Evolutionary conservation across 2,888 invertebrate species (phyloP).

Genomic region (Platynereis dumerilii): DNA sequence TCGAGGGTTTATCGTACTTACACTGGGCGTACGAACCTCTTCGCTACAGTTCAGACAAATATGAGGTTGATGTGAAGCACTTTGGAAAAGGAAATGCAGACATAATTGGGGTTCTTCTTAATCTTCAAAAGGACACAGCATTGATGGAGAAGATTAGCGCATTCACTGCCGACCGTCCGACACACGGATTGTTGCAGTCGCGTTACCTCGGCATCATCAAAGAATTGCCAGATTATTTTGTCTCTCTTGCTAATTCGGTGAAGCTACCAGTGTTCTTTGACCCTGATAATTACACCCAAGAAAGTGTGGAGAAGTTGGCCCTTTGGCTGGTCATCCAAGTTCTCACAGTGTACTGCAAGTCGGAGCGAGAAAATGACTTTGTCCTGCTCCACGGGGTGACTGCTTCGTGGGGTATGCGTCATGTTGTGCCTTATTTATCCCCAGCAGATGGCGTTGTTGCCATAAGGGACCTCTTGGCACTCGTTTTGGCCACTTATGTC

Average conservation of each 20-base stretch:
- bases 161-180: neutral
- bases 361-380: too few relatives aligned
- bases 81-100: neutral
- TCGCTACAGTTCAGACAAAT: neutral
- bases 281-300: neutral
- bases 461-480: too few relatives aligned
- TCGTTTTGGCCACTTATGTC: too few relatives aligned
- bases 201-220: too few relatives aligned
- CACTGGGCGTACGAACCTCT: slow-evolving; percentile 4
- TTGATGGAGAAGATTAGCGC: neutral
- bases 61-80: neutral
- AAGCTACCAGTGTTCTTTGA: too few relatives aligned
- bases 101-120: neutral
- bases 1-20: slow-evolving; percentile 14
- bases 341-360: neutral
- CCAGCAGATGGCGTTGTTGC: too few relatives aligned
- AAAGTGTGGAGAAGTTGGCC: neutral
- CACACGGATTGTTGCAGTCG: neutral
- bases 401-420: too few relatives aligned
- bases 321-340: neutral
- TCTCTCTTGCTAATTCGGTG: too few relatives aligned
- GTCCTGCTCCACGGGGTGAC: too few relatives aligned
- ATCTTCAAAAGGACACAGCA: neutral
- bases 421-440: too few relatives aligned
- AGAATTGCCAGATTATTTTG: too few relatives aligned